These are phyloP conservation scores for Sclerodermus sp. DNA, from an alignment of 2,888 invertebrate genomes.

Conservation along the genomic window DNA sequence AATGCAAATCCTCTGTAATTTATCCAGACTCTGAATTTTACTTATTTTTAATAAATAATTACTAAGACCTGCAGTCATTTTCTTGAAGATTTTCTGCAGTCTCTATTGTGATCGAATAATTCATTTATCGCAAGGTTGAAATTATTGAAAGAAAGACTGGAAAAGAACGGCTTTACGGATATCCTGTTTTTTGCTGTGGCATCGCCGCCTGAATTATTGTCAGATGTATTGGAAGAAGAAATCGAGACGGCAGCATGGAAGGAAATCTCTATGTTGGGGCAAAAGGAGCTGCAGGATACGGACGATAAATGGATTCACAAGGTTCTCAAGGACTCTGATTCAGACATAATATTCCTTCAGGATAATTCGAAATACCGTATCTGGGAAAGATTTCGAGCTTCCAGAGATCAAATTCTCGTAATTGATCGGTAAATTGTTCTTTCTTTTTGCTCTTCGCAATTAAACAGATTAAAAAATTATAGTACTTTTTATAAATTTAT, in stretches of 20 bases:
- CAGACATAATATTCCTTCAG: conserved; percentile 34
- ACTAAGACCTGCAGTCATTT: too few relatives aligned
- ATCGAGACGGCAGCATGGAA: conserved; percentile 37
- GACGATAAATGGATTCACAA: conserved; percentile 21
- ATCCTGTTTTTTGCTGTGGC: conserved; percentile 39
- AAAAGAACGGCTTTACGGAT: conserved; percentile 35
- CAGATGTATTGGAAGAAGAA: conserved; percentile 26
- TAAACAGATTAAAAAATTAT: too few relatives aligned
- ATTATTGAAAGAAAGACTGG: conserved; percentile 37
- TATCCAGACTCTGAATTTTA: too few relatives aligned
- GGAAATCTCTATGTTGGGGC: conserved; percentile 30
- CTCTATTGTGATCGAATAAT: too few relatives aligned
- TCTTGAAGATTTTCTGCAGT: too few relatives aligned
- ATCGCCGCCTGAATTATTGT: conserved; percentile 14
- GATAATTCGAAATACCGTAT: conserved; percentile 35
- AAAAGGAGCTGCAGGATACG: conserved; percentile 18
- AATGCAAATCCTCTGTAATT: too few relatives aligned
- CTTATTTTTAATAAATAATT: too few relatives aligned
- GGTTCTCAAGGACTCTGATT: conserved; percentile 16
- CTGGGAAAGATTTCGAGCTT: conserved; percentile 38
- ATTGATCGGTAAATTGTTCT: conserved; percentile 37
- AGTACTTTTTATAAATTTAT: too few relatives aligned
- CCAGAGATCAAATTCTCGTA: conserved; percentile 42
- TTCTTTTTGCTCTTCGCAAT: too few relatives aligned
- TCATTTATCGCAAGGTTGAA: conserved; percentile 32